Evolutionary conservation across 1,140 invertebrate species (phyloP), one percentile per base, ranked within the genome.

Genomic region (Pseudomyrmex flavicornis): DNA sequence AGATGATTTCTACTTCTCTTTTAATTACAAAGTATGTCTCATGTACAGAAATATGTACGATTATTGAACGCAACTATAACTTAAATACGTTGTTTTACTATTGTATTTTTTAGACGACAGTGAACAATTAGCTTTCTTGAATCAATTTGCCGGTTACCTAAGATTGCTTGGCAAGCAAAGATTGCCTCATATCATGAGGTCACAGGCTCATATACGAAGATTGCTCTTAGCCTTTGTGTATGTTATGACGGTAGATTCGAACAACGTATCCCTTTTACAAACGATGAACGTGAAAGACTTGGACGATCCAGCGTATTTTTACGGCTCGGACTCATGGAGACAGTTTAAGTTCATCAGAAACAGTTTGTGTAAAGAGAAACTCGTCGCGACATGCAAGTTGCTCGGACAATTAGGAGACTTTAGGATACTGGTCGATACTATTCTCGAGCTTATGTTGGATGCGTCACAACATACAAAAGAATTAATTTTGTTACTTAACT

Each of bases 101-200:
- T 15, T 58, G 68, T 65, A 59, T 68, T 65, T 79, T 72, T 13
- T 88, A 96, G 96, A 96, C 91, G 93, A 95, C 54, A 91, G 86
- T 4, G 92, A 95, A 83, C 96, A 96, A 90, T 82, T 96, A 56
- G 92, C 94, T 1, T 92, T 93, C 7, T 91, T 96, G 61, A 95
- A 95, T 91, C 93, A 96, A 54, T 84, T 97, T 3, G 92, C 94
- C 56, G 96, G 96, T 10, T 97, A 96, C 90, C 89, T 96, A 17
- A 92, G 92, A 66, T 85, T 96, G 44, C 92, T 97, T 82, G 94
- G 90, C 52, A 93, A 94, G 58, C 93, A 95, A 83, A 93, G 94
- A 86, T 92, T 97, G 17, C 93, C 94, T 5, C 82, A 90, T 48
- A 93, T 96, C 59, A 91, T 96, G 70, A 93, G 93, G 74, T 95